phyloP scores from a whole-genome alignment of 2,888 invertebrate species.

The Zygothrica quintamaculata region DNA sequence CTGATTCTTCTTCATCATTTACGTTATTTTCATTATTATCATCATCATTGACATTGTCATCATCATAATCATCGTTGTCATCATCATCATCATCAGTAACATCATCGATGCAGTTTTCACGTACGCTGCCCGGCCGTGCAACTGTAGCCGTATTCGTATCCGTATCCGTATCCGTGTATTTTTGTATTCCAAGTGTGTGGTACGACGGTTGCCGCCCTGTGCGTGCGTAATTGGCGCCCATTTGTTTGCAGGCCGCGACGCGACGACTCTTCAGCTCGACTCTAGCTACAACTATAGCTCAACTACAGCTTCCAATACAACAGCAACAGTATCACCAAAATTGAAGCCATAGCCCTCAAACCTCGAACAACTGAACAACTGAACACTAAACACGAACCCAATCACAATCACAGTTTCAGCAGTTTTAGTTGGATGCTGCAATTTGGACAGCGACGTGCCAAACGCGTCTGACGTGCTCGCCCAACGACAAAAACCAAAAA shows the following conservation, averaged over 20 bases:
- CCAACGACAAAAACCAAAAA: neutral
- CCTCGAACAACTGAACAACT: no score
- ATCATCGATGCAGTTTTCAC: constrained; percentile 70
- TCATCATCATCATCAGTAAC: no score
- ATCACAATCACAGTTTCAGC: constrained; percentile 17
- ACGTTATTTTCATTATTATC: constrained; percentile 50
- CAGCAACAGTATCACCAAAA: neutral
- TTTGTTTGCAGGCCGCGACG: constrained; percentile 61
- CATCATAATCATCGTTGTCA: no score
- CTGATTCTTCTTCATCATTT: constrained; percentile 34
- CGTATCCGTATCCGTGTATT: constrained; percentile 36
- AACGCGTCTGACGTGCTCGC: constrained; percentile 61
- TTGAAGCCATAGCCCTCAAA: constrained; percentile 3
- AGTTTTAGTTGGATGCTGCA: constrained; percentile 49
- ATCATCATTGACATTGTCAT: no score
- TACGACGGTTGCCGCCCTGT: constrained; percentile 39
- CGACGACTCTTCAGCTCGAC: constrained; percentile 11
- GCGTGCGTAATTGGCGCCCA: constrained; percentile 78
- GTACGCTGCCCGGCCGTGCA: constrained; percentile 69
- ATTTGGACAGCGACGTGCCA: constrained; percentile 68
- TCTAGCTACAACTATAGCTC: neutral
- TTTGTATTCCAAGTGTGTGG: constrained; percentile 15
- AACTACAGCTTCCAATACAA: neutral
- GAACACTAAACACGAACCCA: constrained; percentile 9
- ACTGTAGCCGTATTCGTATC: constrained; percentile 47